phyloP scores from a whole-genome alignment of 1,140 invertebrate genomes.

The Aphis gossypii region DNA sequence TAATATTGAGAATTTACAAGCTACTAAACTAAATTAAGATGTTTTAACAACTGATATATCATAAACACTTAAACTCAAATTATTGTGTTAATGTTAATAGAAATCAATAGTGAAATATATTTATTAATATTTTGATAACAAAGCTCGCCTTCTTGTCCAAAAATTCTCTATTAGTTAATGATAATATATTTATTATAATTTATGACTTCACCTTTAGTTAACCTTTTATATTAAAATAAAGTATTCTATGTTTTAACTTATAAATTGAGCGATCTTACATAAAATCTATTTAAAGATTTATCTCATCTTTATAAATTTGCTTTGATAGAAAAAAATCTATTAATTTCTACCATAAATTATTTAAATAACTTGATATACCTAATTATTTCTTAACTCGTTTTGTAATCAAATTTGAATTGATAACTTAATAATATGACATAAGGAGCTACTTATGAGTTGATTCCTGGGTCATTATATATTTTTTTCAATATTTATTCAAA shows the following conservation, averaged over 20 bases:
- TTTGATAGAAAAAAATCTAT: neutral
- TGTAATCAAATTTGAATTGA: too few species aligned
- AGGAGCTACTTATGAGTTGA: too few species aligned
- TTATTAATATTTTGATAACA: neutral
- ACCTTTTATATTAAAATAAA: neutral
- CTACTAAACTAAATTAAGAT: neutral
- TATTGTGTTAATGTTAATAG: neutral
- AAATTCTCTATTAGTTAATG: neutral
- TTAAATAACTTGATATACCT: too few species aligned
- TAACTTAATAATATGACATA: too few species aligned
- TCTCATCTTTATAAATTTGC: neutral
- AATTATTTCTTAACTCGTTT: too few species aligned
- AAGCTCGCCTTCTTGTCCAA: neutral
- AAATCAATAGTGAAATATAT: neutral
- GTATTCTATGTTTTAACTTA: neutral
- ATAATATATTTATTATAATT: neutral
- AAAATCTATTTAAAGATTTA: neutral
- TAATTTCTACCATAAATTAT: too few species aligned
- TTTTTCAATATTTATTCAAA: too few species aligned
- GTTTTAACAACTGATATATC: neutral
- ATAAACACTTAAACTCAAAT: neutral
- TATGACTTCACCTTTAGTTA: neutral
- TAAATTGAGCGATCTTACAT: neutral
- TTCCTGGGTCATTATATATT: too few species aligned
- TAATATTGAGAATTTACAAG: neutral